Conservation (phyloP, 2,888 invertebrate species). For the Cepaea hortensis region DNA sequence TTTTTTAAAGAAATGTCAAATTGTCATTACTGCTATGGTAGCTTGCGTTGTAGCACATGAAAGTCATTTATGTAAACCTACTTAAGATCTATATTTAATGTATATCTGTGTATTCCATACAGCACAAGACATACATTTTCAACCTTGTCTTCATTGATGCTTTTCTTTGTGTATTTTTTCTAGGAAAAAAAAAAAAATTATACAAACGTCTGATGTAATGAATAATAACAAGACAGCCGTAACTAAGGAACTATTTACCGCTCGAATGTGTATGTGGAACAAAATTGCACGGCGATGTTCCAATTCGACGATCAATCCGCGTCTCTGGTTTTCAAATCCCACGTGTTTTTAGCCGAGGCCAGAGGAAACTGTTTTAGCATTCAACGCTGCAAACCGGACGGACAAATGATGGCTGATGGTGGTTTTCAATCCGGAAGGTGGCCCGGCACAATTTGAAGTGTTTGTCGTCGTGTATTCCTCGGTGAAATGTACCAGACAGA, state of each 20-base stretch:
- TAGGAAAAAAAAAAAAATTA: no score
- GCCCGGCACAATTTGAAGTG: background rate
- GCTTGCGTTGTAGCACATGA: no score
- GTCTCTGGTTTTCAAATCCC: slow-evolving; percentile 9
- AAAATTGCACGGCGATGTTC: background rate
- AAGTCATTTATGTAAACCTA: no score
- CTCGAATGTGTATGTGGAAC: background rate
- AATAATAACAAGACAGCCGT: background rate
- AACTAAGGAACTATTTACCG: slow-evolving; percentile 6
- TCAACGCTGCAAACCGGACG: background rate
- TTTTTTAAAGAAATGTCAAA: no score
- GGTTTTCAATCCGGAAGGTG: background rate
- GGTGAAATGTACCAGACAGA: background rate
- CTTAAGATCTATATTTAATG: no score
- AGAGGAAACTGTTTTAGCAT: slow-evolving; percentile 1
- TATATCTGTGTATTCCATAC: no score
- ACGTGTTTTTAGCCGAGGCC: background rate
- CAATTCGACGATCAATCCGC: background rate
- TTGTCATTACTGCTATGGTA: no score
- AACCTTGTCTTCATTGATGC: no score
- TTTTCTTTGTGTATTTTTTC: no score
- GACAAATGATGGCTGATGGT: background rate
- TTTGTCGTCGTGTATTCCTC: background rate
- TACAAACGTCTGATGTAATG: background rate
- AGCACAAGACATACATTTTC: no score